Evolutionary conservation across 2,888 invertebrate species (phyloP).

Genomic region (Psococerastis gibbosa): DNA sequence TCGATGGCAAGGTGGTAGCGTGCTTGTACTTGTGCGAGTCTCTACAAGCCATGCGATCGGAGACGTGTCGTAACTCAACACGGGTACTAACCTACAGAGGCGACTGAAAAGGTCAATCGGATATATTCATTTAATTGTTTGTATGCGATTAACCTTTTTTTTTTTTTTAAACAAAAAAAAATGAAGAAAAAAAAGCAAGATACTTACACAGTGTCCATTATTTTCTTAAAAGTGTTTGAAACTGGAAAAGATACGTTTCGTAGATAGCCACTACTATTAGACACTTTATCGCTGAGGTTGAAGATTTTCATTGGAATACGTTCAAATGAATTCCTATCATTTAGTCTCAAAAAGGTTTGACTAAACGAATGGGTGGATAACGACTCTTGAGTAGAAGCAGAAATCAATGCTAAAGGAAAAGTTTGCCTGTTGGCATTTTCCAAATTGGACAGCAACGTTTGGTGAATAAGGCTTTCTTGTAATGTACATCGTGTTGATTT

Average conservation of each 20-base stretch:
- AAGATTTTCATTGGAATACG: not conserved
- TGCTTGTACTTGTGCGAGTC: too few species aligned
- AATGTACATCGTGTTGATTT: not conserved
- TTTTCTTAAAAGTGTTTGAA: not conserved
- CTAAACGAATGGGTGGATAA: not conserved
- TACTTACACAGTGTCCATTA: not conserved
- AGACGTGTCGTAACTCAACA: too few species aligned
- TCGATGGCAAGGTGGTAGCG: too few species aligned
- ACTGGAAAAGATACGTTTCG: not conserved
- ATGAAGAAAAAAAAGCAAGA: too few species aligned
- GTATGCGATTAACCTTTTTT: too few species aligned
- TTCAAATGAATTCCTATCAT: not conserved
- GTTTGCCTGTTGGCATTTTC: not conserved
- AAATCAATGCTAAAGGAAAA: not conserved
- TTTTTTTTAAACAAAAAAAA: too few species aligned
- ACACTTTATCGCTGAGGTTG: not conserved
- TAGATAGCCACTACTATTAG: not conserved
- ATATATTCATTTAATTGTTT: too few species aligned
- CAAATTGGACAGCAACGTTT: not conserved
- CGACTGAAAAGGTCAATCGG: too few species aligned
- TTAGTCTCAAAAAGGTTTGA: not conserved
- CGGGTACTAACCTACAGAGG: too few species aligned
- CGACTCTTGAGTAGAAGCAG: not conserved
- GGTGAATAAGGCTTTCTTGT: not conserved
- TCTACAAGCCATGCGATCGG: too few species aligned